phyloP scores from a whole-genome alignment of 2,797 vertebrate species.

The Pelobates cultripes region DNA sequence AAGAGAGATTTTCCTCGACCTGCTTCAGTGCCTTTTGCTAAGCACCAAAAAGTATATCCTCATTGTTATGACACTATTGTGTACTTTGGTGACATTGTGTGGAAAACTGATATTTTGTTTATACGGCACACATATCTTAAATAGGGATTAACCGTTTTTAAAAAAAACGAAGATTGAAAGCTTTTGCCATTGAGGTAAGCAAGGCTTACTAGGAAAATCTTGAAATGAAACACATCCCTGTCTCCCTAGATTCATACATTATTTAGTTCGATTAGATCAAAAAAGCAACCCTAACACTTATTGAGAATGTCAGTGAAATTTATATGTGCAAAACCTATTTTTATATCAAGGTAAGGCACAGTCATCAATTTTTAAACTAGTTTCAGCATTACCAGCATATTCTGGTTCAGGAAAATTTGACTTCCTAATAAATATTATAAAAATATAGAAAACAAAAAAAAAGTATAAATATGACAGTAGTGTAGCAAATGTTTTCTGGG shows the following conservation, averaged over 20 bases:
- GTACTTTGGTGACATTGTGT: no score
- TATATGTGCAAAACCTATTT: constrained; percentile 40
- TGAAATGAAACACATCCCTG: constrained; percentile 41
- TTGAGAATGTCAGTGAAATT: constrained; percentile 50
- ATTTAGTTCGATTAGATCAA: constrained; percentile 49
- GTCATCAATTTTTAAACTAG: constrained; percentile 47
- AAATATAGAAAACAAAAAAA: neutral
- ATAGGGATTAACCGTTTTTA: neutral
- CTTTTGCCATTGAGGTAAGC: constrained; percentile 27
- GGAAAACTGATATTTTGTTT: neutral
- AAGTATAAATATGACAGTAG: neutral
- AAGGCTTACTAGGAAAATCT: constrained; percentile 32
- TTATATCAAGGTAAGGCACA: constrained; percentile 20
- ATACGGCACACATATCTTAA: neutral
- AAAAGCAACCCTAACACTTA: constrained; percentile 48
- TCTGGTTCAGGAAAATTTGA: constrained; percentile 17
- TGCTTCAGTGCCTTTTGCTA: no score
- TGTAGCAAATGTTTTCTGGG: neutral
- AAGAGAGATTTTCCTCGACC: no score
- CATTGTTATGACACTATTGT: no score
- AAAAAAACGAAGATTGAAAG: constrained; percentile 32
- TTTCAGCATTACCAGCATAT: constrained; percentile 22
- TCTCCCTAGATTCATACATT: constrained; percentile 45
- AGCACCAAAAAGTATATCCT: no score
- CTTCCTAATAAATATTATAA: constrained; percentile 24